These are phyloP conservation scores for Sparus aurata DNA, from an alignment of 2,797 vertebrate genomes.

Conservation along the genomic window DNA sequence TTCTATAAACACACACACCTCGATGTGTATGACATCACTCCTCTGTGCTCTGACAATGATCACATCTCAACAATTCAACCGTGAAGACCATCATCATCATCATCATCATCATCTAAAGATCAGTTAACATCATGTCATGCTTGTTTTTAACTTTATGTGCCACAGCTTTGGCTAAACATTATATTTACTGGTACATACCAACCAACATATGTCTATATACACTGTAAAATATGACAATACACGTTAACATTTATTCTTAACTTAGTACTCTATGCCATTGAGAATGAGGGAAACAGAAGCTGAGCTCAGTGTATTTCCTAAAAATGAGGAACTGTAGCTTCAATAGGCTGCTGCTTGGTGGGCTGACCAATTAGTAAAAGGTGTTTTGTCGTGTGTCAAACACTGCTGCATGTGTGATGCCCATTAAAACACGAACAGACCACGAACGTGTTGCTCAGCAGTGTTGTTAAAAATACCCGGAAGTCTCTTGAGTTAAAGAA, in stretches of 20 bases:
- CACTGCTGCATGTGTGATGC: too few relatives aligned
- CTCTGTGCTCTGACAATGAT: background rate
- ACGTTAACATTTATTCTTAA: too few relatives aligned
- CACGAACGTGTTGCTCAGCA: background rate
- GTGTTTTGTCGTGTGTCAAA: too few relatives aligned
- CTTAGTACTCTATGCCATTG: too few relatives aligned
- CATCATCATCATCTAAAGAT: background rate
- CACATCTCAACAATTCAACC: background rate
- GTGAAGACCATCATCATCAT: background rate
- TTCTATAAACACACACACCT: background rate
- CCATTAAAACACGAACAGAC: too few relatives aligned
- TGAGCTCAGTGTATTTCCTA: too few relatives aligned
- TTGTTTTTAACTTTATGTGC: background rate
- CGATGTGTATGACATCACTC: slow-evolving; percentile 8
- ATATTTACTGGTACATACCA: background rate
- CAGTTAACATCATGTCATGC: background rate
- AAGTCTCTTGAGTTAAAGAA: too few relatives aligned
- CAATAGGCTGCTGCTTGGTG: too few relatives aligned
- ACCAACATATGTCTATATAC: too few relatives aligned
- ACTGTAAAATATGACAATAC: background rate
- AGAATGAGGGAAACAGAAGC: background rate
- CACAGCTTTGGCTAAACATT: too few relatives aligned
- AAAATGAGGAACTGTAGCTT: background rate
- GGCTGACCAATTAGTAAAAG: too few relatives aligned
- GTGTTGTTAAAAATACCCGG: too few relatives aligned